Evolutionary conservation across 1,140 invertebrate genomes (phyloP).

Genomic region (Diploscapter pachys): DNA sequence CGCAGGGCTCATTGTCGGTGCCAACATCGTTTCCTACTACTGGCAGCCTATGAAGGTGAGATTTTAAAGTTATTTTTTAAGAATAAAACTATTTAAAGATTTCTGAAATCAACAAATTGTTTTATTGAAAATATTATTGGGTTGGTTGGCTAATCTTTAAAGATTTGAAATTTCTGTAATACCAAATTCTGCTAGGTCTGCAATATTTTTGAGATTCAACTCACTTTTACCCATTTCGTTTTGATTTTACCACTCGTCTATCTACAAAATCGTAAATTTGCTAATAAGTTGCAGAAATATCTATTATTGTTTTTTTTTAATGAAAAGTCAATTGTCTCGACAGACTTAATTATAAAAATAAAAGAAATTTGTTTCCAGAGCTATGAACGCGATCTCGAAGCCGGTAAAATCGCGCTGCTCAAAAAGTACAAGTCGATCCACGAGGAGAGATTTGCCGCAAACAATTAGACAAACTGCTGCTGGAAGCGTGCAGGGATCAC

Average conservation of each 20-base stretch:
- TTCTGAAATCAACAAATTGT: not conserved
- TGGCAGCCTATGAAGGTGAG: conserved; percentile 32
- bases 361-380: conserved; percentile 9
- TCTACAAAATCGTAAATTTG: no score
- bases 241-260: no score
- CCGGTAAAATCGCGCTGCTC: conserved; percentile 29
- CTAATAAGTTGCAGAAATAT: no score
- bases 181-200: no score
- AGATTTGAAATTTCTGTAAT: not conserved
- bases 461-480: no score
- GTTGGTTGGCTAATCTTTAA: not conserved
- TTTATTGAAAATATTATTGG: not conserved
- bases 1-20: conserved; percentile 29
- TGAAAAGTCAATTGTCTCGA: no score
- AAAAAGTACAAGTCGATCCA: conserved; percentile 25
- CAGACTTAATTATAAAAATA: not conserved
- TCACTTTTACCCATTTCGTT: no score
- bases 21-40: conserved; percentile 34
- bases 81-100: not conserved
- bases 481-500: no score
- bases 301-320: no score
- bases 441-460: conserved; percentile 18
- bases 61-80: not conserved
- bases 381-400: conserved; percentile 32
- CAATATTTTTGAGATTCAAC: no score